A percentile compares a stretch with the other conserved stretches of the same genome.
phyloP scores from a whole-genome alignment of 35 echinoderm and acorn worm genomes.

The Diadema setosum region DNA sequence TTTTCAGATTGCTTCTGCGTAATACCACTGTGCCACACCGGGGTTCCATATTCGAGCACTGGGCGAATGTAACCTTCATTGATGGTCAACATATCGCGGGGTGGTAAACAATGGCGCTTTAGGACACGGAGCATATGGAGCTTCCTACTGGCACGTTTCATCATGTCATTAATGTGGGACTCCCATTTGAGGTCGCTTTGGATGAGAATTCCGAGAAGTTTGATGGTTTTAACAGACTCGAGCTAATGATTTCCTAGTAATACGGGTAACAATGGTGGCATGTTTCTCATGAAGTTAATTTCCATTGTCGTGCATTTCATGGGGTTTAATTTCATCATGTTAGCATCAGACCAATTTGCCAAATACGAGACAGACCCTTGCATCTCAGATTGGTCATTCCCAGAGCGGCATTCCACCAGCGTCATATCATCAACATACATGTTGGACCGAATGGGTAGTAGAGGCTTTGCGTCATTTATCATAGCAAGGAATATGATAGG shows the following conservation, averaged over 20 bases:
- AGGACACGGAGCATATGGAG: background rate
- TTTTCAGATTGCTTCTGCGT: too few species aligned
- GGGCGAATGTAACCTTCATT: background rate
- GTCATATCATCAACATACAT: slow-evolving; percentile 59
- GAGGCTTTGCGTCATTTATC: background rate
- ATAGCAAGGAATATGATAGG: background rate
- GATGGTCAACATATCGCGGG: background rate
- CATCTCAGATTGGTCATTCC: background rate
- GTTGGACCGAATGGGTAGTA: background rate
- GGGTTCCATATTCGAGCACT: too few species aligned
- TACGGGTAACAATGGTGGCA: background rate
- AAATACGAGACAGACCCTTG: background rate
- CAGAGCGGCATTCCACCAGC: background rate
- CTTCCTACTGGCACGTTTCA: background rate
- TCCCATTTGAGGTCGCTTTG: background rate
- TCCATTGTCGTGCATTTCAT: slow-evolving; percentile 38
- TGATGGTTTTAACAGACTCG: background rate
- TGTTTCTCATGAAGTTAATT: slow-evolving; percentile 5
- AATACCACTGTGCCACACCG: too few species aligned
- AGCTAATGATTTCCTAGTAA: background rate
- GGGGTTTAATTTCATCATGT: slow-evolving; percentile 34
- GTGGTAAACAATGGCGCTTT: background rate
- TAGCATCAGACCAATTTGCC: background rate
- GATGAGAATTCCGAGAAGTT: too few species aligned
- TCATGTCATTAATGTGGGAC: background rate